Evolutionary conservation across 2,797 vertebrate species (phyloP).

Genomic region (Emys orbicularis): DNA sequence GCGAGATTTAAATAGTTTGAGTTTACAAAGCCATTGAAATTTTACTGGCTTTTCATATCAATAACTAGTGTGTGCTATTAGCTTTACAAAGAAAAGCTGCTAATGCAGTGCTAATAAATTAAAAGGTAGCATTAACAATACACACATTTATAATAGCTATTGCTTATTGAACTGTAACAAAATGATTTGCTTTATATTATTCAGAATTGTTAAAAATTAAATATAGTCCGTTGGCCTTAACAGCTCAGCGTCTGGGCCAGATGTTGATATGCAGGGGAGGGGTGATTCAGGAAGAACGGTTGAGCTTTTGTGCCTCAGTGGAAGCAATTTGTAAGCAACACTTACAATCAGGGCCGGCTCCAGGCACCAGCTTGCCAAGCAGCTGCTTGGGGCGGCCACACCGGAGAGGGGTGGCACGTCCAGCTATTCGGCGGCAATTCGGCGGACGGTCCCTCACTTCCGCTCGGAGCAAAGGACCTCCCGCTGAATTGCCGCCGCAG

Average conservation of each 20-base stretch:
- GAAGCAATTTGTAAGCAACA: neutral
- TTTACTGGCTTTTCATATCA: conserved; percentile 18
- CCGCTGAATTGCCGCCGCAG: too few relatives aligned
- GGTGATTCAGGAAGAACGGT: neutral
- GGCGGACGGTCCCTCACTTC: too few relatives aligned
- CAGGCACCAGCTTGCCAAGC: too few relatives aligned
- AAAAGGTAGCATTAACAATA: neutral
- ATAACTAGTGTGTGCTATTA: neutral
- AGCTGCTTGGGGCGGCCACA: too few relatives aligned
- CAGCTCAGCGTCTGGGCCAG: neutral
- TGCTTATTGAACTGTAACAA: neutral
- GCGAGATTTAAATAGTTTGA: neutral
- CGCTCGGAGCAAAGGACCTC: too few relatives aligned
- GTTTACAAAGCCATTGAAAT: neutral
- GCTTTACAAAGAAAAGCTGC: neutral
- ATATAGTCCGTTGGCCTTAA: neutral
- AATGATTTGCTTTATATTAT: conserved; percentile 3
- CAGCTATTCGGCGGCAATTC: too few relatives aligned
- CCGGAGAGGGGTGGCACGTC: too few relatives aligned
- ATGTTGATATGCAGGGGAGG: accelerated
- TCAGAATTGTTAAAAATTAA: neutral
- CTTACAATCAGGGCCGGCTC: neutral
- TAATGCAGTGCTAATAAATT: neutral
- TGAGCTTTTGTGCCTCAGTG: neutral
- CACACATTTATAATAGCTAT: neutral